phyloP scores from a whole-genome alignment of 2,888 invertebrate species.

The Coremacera marginata region DNA sequence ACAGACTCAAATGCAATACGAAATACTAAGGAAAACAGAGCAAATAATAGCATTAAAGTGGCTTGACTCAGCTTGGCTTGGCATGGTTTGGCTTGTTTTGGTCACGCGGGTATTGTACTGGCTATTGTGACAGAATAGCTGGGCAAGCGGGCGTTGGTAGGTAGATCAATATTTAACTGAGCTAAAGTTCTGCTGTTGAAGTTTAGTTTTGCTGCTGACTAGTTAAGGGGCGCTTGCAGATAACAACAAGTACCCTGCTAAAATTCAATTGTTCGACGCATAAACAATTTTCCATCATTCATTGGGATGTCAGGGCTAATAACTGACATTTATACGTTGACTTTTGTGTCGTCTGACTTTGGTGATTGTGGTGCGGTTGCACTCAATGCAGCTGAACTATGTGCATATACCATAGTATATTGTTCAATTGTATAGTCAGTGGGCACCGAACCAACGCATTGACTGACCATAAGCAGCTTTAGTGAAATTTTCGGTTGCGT shows the following conservation, averaged over 20 bases:
- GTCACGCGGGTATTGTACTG: not conserved
- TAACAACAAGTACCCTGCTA: not conserved
- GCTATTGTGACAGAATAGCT: no score
- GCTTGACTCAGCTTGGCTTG: not conserved
- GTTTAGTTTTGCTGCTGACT: not conserved
- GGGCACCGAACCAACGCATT: not conserved
- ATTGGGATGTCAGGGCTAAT: slow-evolving; percentile 22
- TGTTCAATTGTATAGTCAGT: not conserved
- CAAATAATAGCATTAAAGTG: slow-evolving; percentile 12
- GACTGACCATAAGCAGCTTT: slow-evolving; percentile 25
- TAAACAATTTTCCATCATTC: slow-evolving; percentile 22
- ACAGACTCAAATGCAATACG: not conserved
- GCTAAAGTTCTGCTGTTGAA: not conserved
- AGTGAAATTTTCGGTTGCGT: not conserved
- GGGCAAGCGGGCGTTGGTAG: no score
- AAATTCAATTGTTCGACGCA: slow-evolving; percentile 24
- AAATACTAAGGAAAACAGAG: slow-evolving; percentile 11
- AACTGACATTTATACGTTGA: slow-evolving; percentile 15
- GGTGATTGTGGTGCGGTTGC: not conserved
- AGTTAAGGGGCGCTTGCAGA: not conserved
- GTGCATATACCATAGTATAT: not conserved
- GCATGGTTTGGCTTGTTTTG: not conserved
- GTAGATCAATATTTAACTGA: no score
- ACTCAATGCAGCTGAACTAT: not conserved
- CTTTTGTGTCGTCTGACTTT: not conserved